Conservation (phyloP, 2,113 vertebrate species). For the Pollimyrus isidori region DNA sequence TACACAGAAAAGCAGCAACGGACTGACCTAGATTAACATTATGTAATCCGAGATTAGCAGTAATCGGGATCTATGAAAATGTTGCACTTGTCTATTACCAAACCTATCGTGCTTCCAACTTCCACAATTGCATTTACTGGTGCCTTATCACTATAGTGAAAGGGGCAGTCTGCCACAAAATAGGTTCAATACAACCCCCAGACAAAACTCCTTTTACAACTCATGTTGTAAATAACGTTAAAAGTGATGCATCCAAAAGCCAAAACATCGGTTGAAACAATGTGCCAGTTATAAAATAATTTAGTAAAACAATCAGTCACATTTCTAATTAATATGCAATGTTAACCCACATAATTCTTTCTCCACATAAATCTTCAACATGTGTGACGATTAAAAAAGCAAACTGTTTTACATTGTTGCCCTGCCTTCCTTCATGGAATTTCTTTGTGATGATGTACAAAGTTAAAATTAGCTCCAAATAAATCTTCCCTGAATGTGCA, state of each 20-base stretch:
- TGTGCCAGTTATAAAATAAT: neutral
- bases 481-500: neutral
- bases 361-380: neutral
- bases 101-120: neutral
- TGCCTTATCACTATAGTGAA: neutral
- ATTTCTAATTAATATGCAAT: neutral
- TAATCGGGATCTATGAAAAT: constrained; percentile 35
- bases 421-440: neutral
- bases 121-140: neutral
- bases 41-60: constrained; percentile 54
- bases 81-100: constrained; percentile 33
- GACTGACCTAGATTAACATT: constrained; percentile 47
- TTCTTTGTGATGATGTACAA: neutral
- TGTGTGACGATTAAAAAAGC: neutral
- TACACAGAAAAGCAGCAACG: constrained; percentile 17
- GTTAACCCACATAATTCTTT: neutral
- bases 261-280: neutral
- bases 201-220: neutral
- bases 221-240: neutral
- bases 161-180: neutral
- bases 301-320: neutral
- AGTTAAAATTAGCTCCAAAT: neutral
- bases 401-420: neutral
- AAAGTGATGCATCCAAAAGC: neutral
- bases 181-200: neutral